phyloP scores from a whole-genome alignment of 2,888 invertebrate genomes.

The Amphipyra berbera region DNA sequence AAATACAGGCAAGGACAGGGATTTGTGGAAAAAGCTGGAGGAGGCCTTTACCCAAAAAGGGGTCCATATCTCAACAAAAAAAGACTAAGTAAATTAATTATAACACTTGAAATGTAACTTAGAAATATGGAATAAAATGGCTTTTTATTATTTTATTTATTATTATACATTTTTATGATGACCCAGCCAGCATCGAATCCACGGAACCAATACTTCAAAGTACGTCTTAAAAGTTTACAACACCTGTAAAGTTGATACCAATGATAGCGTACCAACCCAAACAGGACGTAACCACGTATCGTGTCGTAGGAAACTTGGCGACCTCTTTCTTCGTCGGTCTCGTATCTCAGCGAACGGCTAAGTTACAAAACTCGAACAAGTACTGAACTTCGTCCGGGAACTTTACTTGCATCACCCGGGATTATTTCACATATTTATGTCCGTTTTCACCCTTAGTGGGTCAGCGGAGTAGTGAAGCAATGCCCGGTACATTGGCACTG shows the following conservation, averaged over 20 bases:
- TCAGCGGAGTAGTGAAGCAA: slow-evolving; percentile 19
- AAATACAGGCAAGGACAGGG: too few relatives aligned
- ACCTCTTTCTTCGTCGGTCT: not conserved
- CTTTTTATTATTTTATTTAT: too few relatives aligned
- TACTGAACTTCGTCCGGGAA: slow-evolving; percentile 36
- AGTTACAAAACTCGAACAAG: slow-evolving; percentile 41
- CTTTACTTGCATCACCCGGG: slow-evolving; percentile 30
- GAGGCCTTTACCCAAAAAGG: too few relatives aligned
- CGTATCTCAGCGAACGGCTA: slow-evolving; percentile 23
- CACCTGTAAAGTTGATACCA: slow-evolving; percentile 15
- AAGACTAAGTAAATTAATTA: too few relatives aligned
- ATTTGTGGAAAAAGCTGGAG: too few relatives aligned
- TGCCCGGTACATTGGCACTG: slow-evolving; percentile 8
- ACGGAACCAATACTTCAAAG: slow-evolving; percentile 1
- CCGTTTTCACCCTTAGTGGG: slow-evolving; percentile 22
- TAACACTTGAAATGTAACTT: too few relatives aligned
- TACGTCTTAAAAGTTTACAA: slow-evolving; percentile 6
- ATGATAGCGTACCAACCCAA: slow-evolving; percentile 10
- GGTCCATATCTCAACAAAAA: too few relatives aligned
- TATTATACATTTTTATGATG: too few relatives aligned
- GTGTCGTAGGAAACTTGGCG: slow-evolving; percentile 26
- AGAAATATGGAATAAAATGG: too few relatives aligned
- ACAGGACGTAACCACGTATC: slow-evolving; percentile 31
- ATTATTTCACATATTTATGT: slow-evolving; percentile 45
- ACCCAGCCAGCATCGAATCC: too few relatives aligned